Evolutionary conservation across 1,140 invertebrate species (phyloP).

Genomic region (Diuraphis noxia): DNA sequence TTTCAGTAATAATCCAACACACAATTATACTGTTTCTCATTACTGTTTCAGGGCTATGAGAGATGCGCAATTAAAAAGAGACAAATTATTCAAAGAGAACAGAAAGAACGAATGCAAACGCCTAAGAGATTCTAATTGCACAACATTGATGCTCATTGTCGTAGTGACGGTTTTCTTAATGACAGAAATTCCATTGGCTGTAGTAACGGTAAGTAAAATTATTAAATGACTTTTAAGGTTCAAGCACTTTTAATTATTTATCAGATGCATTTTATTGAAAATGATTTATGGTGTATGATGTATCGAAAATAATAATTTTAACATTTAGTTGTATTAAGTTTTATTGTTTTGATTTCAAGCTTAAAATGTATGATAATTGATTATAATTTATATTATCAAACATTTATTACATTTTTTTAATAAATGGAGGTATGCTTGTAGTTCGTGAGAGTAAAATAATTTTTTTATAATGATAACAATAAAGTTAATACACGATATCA

Average conservation of each 20-base stretch:
- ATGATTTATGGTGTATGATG: not conserved
- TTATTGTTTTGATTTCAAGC: not conserved
- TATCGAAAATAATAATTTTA: not conserved
- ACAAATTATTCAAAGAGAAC: slow-evolving; percentile 81
- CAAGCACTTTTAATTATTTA: not conserved
- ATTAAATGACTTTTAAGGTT: not conserved
- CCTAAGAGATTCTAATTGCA: slow-evolving; percentile 84
- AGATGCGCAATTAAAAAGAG: slow-evolving; percentile 77
- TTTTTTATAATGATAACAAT: not conserved
- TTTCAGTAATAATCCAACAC: not conserved
- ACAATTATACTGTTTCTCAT: not conserved
- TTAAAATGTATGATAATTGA: not conserved
- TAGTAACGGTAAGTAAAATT: slow-evolving; percentile 68
- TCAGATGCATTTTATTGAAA: not conserved
- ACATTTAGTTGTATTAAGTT: no score
- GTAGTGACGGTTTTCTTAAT: slow-evolving; percentile 89
- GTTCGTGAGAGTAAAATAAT: not conserved
- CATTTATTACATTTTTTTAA: not conserved
- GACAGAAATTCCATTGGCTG: slow-evolving; percentile 88
- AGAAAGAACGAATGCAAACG: slow-evolving; percentile 82
- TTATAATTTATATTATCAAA: not conserved
- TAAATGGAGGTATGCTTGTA: not conserved
- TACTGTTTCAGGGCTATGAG: slow-evolving; percentile 68
- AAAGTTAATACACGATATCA: not conserved
- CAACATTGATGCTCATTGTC: slow-evolving; percentile 92